Evolutionary conservation across 2,113 vertebrate species (phyloP).

Genomic region (Ailurus styani): DNA sequence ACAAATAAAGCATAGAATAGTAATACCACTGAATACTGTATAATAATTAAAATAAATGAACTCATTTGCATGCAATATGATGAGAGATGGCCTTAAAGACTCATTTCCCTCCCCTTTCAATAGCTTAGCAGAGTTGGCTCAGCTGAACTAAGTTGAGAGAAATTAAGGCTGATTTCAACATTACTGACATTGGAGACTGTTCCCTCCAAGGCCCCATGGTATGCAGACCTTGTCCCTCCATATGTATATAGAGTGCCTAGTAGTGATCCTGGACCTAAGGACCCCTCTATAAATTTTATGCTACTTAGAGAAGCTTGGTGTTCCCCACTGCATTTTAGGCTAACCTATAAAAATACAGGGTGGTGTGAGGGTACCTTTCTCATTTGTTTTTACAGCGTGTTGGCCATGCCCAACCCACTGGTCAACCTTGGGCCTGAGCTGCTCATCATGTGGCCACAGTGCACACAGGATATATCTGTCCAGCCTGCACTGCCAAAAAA

Average conservation of each 20-base stretch:
- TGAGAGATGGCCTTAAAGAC: not conserved
- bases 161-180: not conserved
- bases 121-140: not conserved
- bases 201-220: not conserved
- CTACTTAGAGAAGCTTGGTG: not conserved
- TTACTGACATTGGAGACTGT: not conserved
- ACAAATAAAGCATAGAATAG: not conserved
- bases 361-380: fast-evolving
- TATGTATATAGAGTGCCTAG: fast-evolving
- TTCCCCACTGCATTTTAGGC: not conserved
- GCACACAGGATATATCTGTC: not conserved
- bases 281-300: not conserved
- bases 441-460: not conserved
- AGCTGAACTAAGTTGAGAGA: not conserved
- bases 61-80: not conserved
- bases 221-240: not conserved
- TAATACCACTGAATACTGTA: not conserved
- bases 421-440: fast-evolving
- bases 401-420: not conserved
- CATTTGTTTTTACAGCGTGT: not conserved
- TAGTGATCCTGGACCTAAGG: not conserved
- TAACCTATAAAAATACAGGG: not conserved
- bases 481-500: not conserved
- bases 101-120: not conserved
- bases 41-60: not conserved